Evolutionary conservation across 1,140 invertebrate species (phyloP).

Genomic region (Muscidifurax raptorellus): DNA sequence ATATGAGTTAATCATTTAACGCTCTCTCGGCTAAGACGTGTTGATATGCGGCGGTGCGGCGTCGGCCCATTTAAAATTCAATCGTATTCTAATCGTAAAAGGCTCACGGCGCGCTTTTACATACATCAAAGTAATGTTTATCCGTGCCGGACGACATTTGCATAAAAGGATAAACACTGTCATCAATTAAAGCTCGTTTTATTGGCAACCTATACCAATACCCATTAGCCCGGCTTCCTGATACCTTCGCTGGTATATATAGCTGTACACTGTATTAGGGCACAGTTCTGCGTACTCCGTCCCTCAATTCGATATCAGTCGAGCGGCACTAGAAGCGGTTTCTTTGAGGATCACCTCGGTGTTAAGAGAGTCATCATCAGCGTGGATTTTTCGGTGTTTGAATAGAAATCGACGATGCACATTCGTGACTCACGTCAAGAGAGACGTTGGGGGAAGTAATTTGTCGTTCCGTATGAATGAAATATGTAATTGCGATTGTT

Average conservation of each 20-base stretch:
- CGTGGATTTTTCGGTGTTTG: not conserved
- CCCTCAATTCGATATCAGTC: not conserved
- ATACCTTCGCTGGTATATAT: not conserved
- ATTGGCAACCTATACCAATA: constrained; percentile 3
- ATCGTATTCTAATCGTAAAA: constrained; percentile 23
- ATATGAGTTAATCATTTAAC: not conserved
- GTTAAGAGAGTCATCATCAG: no score
- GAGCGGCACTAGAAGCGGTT: not conserved
- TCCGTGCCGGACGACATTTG: not conserved
- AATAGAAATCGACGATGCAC: not conserved
- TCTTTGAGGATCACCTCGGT: not conserved
- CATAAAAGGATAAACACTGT: constrained; percentile 41
- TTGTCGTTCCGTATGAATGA: not conserved
- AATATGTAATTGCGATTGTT: not conserved
- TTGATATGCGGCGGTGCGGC: not conserved
- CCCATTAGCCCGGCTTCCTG: constrained; percentile 3
- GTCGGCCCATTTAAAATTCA: constrained; percentile 2
- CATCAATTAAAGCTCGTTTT: constrained; percentile 35
- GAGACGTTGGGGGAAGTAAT: constrained; percentile 1
- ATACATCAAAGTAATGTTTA: constrained; percentile 28
- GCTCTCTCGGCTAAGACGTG: no score
- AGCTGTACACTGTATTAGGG: constrained; percentile 5
- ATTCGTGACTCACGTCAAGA: not conserved
- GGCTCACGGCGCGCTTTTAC: constrained; percentile 21
- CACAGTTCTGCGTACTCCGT: not conserved